phyloP scores from a whole-genome alignment of 2,797 vertebrate genomes.

The Distichodus sexfasciatus region DNA sequence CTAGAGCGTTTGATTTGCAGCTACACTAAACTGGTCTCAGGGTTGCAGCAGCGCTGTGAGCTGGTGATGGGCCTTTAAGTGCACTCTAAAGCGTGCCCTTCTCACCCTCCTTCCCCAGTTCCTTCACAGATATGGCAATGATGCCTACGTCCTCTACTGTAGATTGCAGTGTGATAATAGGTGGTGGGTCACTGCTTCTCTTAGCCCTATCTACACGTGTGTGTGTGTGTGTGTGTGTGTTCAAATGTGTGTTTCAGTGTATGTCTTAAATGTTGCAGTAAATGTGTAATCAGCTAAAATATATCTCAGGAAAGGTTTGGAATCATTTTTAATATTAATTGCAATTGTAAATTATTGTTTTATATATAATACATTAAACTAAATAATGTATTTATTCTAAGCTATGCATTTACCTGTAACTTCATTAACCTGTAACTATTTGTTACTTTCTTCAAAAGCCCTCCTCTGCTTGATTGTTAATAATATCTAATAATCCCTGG shows the following conservation, averaged over 20 bases:
- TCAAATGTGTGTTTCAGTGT: neutral
- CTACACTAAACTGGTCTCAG: neutral
- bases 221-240: neutral
- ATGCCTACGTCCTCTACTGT: neutral
- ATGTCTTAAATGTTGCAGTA: too few relatives aligned
- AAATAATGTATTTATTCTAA: too few relatives aligned
- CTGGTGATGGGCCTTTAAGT: neutral
- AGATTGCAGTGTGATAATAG: slow-evolving; percentile 6
- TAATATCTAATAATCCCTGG: too few relatives aligned
- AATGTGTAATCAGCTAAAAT: too few relatives aligned
- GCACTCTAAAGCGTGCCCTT: neutral
- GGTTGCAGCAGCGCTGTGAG: neutral
- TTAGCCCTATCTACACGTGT: neutral
- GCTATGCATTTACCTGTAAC: too few relatives aligned
- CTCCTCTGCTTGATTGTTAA: too few relatives aligned
- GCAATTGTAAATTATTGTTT: too few relatives aligned
- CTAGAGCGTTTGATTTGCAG: neutral
- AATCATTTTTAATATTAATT: too few relatives aligned
- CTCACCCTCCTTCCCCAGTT: slow-evolving; percentile 10
- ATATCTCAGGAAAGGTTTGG: too few relatives aligned
- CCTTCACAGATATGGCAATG: slow-evolving; percentile 12
- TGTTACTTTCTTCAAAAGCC: too few relatives aligned
- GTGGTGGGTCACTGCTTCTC: neutral
- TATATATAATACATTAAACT: too few relatives aligned
- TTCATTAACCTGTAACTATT: too few relatives aligned